Evolutionary conservation across 2,797 vertebrate species (phyloP), one percentile per base, ranked within the genome.

Genomic region (Cottoperca gobio): DNA sequence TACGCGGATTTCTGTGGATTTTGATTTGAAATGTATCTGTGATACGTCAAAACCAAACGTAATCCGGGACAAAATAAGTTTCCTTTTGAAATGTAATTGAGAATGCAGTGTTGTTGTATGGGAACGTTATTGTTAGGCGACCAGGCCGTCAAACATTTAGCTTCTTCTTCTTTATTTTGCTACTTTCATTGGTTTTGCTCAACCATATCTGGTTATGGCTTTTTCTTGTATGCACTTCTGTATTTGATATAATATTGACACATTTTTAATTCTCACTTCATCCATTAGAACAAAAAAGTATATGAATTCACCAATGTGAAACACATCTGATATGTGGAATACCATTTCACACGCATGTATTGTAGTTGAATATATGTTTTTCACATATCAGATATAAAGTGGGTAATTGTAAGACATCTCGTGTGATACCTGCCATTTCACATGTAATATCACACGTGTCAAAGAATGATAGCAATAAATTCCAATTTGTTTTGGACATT

Each of bases 371-470:
- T 26, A 26, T 5, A 6, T 23, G 5, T 24, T 26, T 48, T 28
- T 19, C 1, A 3, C 16, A 50, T 8, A 24, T 2, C 21, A 10
- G 8, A 43, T 45, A 24, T 43, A 33, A 0, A 11, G 26, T 0
- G 19, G 28, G 43, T 50, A 53, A 28, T 19, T 52, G 0, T 46
- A 21, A 39, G 11, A 69, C 12, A 50, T 49, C 0, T 23, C 0
- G 13, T 62, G 26, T 21, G 21, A 16, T 21, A 49, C 9, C 3
- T 17, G 11, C 11, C 6, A 2, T 63, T 35, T 37, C 19, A 48
- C 0, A 45, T 46, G 13, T 21, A 40, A 19, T 9, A 54, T 45
- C 6, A 5, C 17, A 43, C 60, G 12, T 28, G 8, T 52, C 12
- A 23, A 33, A 54, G 21, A 26, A 26, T 26, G 17, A 3, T 5